These are phyloP conservation scores for Atopsyche davidsoni DNA, from an alignment of 1,140 invertebrate genomes.

Conservation along the genomic window DNA sequence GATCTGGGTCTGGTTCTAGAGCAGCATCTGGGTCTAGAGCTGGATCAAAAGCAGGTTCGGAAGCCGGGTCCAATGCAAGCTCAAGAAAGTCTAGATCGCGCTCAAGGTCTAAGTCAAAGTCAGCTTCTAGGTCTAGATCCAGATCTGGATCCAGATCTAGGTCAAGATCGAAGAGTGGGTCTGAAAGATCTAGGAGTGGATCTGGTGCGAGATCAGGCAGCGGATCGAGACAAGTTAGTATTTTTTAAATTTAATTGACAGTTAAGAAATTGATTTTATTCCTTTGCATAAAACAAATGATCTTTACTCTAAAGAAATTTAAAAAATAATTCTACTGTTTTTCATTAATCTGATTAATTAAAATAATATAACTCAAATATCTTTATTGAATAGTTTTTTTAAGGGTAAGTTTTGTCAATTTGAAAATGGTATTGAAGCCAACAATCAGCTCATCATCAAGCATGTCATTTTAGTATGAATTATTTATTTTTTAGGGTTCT, in stretches of 20 bases:
- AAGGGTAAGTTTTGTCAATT: background rate
- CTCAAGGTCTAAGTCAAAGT: slow-evolving; percentile 18
- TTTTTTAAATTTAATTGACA: background rate
- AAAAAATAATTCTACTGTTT: background rate
- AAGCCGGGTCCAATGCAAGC: slow-evolving; percentile 28
- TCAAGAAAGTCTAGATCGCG: slow-evolving; percentile 26
- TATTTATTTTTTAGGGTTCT: slow-evolving; percentile 19
- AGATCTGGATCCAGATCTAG: slow-evolving; percentile 35
- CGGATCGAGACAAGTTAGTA: slow-evolving; percentile 40
- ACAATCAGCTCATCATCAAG: background rate
- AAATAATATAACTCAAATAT: no score
- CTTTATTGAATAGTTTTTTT: no score
- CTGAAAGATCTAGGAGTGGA: slow-evolving; percentile 38
- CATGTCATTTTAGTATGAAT: background rate
- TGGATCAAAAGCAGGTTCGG: slow-evolving; percentile 28
- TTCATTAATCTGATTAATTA: no score
- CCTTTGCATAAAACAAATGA: background rate
- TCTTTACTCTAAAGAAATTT: background rate
- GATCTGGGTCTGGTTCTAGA: slow-evolving; percentile 32
- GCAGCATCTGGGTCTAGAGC: slow-evolving; percentile 31
- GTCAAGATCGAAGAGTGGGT: slow-evolving; percentile 37
- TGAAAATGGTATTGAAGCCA: background rate
- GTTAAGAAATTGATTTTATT: background rate
- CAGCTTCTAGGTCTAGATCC: slow-evolving; percentile 17
- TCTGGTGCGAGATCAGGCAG: slow-evolving; percentile 38